Base-by-base conservation (phyloP, 1,140 invertebrate genomes). In the Protaetia brevitarsis region DNA sequence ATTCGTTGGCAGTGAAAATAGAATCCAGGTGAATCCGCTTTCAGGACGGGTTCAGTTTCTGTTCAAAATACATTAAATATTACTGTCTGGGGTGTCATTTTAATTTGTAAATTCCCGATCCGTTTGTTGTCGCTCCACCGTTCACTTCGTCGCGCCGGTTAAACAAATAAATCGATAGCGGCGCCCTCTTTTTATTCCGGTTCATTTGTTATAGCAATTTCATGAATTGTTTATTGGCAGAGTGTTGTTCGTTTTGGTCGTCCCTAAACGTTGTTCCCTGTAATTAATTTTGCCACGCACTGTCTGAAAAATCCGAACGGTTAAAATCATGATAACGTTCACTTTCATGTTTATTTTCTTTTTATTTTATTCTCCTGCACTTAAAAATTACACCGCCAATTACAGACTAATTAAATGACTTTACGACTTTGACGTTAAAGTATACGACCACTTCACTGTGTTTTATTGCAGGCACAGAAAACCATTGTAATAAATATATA, bases 81-180 rank as follows among this genome's bases (percentile, higher is more conserved):
- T 51, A 51, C 41, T 51, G 41, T 51, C 41, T 51, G 41, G 41
- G 41, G 41, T 51, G 41, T 51, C 41, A 51, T 51, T 51, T 51
- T 51, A 51, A 51, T 51, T 51, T 51, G 41, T 51, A 51, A 51
- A 51, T 19, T 51, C 41, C 41, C 41, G 19, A 23, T 51, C 26
- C 41, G 41, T 10, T 23, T 51, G 41, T 51, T 51, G 41, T 51
- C 41, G 41, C 41, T 51, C 41, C 11, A 51, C 41, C 1, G 41
- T 51, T 51, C 41, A 51, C 41, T 51, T 51, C 41, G 41, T 51
- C 41, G 41, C 19, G 11, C 41, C 19, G 41, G 41, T 51, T 51
- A 51, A 51, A 51, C 19, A 51, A 51, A 51, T 51, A 51, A 51
- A 51, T 51, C 41, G 41, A 51, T 51, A 51, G 19, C 19, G 26